Percentiles rank a stretch among this genome's conserved stretches.
Evolutionary conservation across 2,797 vertebrate species (phyloP).

Genomic region (Molossus alvarezi): DNA sequence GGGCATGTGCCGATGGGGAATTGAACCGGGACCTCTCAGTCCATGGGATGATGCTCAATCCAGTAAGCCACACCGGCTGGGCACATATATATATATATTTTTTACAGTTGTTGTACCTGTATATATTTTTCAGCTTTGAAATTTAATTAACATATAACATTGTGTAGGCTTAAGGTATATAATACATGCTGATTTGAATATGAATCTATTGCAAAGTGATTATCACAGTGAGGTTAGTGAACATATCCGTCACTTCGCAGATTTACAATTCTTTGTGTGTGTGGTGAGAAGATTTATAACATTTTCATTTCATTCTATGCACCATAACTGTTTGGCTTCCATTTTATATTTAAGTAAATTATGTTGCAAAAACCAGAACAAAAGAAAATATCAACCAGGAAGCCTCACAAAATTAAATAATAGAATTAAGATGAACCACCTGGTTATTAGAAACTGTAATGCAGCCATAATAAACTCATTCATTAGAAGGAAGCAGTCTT

Average conservation of each 20-base stretch:
- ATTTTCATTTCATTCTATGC: constrained; percentile 59
- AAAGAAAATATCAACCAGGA: constrained; percentile 65
- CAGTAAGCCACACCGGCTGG: too few relatives aligned
- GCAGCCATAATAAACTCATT: not conserved
- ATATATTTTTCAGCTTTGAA: not conserved
- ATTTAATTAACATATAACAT: not conserved
- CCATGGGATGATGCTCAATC: too few relatives aligned
- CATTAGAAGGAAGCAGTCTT: constrained; percentile 10
- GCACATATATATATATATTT: not conserved
- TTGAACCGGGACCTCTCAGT: too few relatives aligned
- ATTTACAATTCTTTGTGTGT: not conserved
- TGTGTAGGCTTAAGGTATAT: not conserved
- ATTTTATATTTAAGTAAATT: constrained; percentile 58
- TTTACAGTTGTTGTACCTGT: not conserved
- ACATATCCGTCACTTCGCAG: not conserved
- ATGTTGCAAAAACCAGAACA: not conserved
- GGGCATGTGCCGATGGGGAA: too few relatives aligned
- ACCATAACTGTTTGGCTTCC: not conserved
- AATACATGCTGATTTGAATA: not conserved
- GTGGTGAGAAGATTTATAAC: not conserved
- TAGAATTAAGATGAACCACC: constrained; percentile 6
- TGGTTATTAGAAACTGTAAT: constrained; percentile 37
- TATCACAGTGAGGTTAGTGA: not conserved
- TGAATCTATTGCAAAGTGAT: not conserved
- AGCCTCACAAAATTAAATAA: constrained; percentile 56